Evolutionary conservation across 1,140 invertebrate species (phyloP).

Genomic region (Sipha flava): DNA sequence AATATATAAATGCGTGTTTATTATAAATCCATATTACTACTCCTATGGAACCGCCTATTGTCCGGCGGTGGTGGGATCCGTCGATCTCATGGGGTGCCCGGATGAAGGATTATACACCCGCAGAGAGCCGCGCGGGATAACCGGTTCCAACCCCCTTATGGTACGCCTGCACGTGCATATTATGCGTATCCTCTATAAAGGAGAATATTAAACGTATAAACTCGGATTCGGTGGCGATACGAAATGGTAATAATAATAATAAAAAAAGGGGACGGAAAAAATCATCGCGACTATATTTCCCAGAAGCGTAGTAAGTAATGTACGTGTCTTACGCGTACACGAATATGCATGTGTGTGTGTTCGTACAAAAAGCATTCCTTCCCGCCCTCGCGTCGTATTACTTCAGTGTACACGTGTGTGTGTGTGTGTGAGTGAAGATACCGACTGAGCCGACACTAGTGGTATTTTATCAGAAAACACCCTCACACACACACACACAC

Average conservation of each 20-base stretch:
- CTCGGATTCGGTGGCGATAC: not conserved
- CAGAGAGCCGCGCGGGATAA: not conserved
- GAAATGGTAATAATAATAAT: not conserved
- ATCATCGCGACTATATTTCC: not conserved
- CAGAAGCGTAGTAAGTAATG: not conserved
- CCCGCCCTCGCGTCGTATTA: not conserved
- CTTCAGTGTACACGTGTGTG: not conserved
- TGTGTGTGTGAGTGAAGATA: not conserved
- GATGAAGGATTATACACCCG: conserved; percentile 4
- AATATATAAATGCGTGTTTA: too few species aligned
- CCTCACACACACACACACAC: not conserved
- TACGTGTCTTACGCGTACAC: not conserved
- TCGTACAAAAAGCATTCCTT: not conserved
- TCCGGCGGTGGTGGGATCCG: not conserved
- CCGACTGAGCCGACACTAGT: not conserved
- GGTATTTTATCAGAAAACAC: not conserved
- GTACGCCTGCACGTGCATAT: not conserved
- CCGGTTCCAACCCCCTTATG: not conserved
- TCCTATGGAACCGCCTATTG: not conserved
- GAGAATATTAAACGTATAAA: too few species aligned
- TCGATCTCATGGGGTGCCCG: not conserved
- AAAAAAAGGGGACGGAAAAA: not conserved
- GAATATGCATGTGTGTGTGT: not conserved
- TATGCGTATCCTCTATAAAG: too few species aligned
- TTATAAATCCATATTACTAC: too few species aligned